phyloP scores from a whole-genome alignment of 2,797 vertebrate species.

The Picus viridis region DNA sequence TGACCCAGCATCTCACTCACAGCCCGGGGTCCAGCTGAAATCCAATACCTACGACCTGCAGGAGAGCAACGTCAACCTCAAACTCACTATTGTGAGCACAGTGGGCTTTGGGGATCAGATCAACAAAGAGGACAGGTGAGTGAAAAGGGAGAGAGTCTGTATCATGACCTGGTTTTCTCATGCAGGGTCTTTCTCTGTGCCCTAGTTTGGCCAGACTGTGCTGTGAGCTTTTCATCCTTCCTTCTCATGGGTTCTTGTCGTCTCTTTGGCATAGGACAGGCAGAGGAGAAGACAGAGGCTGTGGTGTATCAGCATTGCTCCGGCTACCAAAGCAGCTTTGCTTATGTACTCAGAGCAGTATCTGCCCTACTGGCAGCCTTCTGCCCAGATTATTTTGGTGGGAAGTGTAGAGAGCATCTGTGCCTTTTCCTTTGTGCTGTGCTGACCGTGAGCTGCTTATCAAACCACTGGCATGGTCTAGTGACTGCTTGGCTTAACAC shows the following conservation, averaged over 20 bases:
- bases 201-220: neutral
- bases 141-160: neutral
- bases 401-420: neutral
- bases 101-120: conserved; percentile 98
- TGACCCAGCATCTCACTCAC: conserved; percentile 92
- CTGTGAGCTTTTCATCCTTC: neutral
- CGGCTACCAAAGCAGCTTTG: neutral
- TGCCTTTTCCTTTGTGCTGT: neutral
- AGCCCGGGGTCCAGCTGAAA: conserved; percentile 93
- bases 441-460: neutral
- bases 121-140: conserved; percentile 97
- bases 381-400: neutral
- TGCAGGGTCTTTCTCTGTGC: neutral
- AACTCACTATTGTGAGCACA: conserved; percentile 93
- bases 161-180: neutral
- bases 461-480: neutral
- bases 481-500: neutral
- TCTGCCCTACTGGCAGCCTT: neutral
- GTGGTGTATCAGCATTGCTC: neutral
- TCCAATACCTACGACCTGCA: conserved; percentile 95
- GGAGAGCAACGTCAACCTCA: conserved; percentile 95
- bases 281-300: neutral
- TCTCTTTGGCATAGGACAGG: neutral
- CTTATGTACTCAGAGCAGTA: neutral
- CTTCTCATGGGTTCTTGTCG: neutral